Conservation (phyloP, 2,113 vertebrate genomes). For the Erinaceus europaeus region DNA sequence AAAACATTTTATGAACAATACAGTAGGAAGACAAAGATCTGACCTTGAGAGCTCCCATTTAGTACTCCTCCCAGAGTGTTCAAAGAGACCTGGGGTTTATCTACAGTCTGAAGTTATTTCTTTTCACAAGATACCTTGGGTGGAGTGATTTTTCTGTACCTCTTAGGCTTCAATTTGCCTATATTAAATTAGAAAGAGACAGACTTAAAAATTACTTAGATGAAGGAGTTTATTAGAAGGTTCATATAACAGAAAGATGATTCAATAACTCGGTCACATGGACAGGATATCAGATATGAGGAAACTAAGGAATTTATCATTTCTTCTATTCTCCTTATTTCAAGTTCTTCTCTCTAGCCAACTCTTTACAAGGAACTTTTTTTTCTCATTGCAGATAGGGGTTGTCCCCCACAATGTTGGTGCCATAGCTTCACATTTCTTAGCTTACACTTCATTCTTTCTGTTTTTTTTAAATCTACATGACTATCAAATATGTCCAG, state of each 20-base stretch:
- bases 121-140: neutral
- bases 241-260: neutral
- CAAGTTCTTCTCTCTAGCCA: neutral
- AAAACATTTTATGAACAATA: neutral
- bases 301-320: neutral
- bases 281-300: neutral
- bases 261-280: neutral
- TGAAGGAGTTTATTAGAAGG: neutral
- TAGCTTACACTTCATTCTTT: neutral
- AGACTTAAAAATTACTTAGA: constrained; percentile 20
- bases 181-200: neutral
- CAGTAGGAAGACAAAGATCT: neutral
- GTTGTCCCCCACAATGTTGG: neutral
- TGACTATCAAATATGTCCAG: neutral
- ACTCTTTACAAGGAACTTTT: neutral
- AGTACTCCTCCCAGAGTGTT: neutral
- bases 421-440: neutral
- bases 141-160: neutral
- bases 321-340: neutral
- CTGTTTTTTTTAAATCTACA: neutral
- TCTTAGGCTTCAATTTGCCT: neutral
- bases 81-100: no score
- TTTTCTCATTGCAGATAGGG: neutral
- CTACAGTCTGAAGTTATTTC: neutral
- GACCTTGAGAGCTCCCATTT: neutral